Conservation (phyloP, 2,888 invertebrate species). For the Epinotia demarniana region DNA sequence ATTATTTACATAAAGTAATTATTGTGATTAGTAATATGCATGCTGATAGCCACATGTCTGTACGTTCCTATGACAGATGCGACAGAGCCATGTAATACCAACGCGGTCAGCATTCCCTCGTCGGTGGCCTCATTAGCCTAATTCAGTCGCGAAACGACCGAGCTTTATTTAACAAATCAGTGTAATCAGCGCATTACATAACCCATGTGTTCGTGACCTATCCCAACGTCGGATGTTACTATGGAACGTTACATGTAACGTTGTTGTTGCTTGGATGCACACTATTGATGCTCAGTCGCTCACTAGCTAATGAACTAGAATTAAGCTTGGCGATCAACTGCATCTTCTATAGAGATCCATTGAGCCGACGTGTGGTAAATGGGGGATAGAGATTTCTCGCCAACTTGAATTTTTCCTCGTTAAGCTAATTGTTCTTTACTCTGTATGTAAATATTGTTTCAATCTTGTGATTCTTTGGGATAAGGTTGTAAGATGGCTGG, state of each 20-base stretch:
- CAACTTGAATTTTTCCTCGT: constrained; percentile 21
- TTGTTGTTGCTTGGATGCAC: constrained; percentile 18
- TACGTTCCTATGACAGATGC: neutral
- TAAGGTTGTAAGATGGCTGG: neutral
- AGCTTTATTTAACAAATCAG: constrained; percentile 42
- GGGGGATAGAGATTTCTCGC: constrained; percentile 12
- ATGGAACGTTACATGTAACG: neutral
- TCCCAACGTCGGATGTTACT: constrained; percentile 3
- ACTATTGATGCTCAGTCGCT: constrained; percentile 50
- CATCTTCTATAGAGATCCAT: constrained; percentile 37
- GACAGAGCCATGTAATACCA: constrained; percentile 2
- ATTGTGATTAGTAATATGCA: neutral
- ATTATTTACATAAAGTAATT: neutral
- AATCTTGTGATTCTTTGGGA: neutral
- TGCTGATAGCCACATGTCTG: neutral
- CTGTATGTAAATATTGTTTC: neutral
- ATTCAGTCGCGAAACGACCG: constrained; percentile 26
- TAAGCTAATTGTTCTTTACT: constrained; percentile 7
- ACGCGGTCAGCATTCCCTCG: constrained; percentile 12
- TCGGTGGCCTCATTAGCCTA: constrained; percentile 30
- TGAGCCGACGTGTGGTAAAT: constrained; percentile 18
- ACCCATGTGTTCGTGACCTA: constrained; percentile 25
- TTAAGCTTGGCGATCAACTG: constrained; percentile 55
- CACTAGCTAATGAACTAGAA: constrained; percentile 55
- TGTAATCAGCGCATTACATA: constrained; percentile 38